phyloP scores from a whole-genome alignment of 1,140 invertebrate genomes.

The Aradophagus sp. region DNA sequence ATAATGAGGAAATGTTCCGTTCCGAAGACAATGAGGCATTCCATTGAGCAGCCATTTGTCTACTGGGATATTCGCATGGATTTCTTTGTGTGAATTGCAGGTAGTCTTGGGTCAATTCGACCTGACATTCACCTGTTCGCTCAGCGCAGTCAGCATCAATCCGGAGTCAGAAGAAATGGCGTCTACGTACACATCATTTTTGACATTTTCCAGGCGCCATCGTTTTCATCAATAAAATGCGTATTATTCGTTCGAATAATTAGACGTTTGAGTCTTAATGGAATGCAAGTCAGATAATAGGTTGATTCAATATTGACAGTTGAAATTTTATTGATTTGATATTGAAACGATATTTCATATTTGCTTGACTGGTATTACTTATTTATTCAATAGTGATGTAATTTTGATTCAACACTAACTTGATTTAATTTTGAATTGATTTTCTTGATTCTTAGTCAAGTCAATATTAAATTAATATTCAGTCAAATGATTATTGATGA shows the following conservation, averaged over 20 bases:
- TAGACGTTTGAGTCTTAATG: too few relatives aligned
- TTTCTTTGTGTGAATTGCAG: conserved; percentile 23
- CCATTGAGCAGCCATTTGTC: conserved; percentile 28
- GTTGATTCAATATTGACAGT: too few relatives aligned
- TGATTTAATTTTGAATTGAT: too few relatives aligned
- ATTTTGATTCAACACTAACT: too few relatives aligned
- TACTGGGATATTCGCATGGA: conserved; percentile 19
- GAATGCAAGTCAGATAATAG: too few relatives aligned
- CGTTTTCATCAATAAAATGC: conserved; percentile 18
- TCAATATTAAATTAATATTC: too few relatives aligned
- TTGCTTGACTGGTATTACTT: too few relatives aligned
- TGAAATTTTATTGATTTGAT: too few relatives aligned
- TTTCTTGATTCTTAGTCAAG: too few relatives aligned
- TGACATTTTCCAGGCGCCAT: neutral
- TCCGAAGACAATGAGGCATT: conserved; percentile 11
- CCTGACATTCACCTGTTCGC: conserved; percentile 35
- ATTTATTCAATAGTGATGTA: too few relatives aligned
- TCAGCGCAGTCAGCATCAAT: conserved; percentile 7
- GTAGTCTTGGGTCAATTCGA: conserved; percentile 17
- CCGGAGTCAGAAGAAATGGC: conserved; percentile 9
- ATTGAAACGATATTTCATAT: too few relatives aligned
- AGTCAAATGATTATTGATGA: too few relatives aligned
- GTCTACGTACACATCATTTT: conserved; percentile 12
- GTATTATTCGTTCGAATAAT: conserved; percentile 26
- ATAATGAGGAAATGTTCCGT: neutral